Evolutionary conservation across 2,888 invertebrate species (phyloP).

Genomic region (Caenorhabditis macrosperma): DNA sequence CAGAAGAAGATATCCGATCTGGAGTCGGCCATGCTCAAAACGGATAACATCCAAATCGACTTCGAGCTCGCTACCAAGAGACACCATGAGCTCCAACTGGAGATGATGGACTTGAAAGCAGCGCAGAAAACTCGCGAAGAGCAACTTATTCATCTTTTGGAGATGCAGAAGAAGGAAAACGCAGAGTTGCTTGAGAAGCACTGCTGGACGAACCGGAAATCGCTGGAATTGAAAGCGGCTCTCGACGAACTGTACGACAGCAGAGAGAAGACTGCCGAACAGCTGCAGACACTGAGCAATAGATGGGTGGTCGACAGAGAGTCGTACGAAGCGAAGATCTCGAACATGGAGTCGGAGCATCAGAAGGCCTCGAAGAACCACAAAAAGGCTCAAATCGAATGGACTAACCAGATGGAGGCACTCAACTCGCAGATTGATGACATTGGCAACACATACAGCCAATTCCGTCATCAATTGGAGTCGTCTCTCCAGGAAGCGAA

Average conservation of each 20-base stretch:
- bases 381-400: not conserved
- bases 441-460: not conserved
- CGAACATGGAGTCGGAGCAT: not conserved
- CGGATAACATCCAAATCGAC: not conserved
- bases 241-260: conserved; percentile 9
- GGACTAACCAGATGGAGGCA: not conserved
- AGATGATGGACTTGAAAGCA: no score
- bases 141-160: not conserved
- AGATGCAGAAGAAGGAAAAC: not conserved
- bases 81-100: no score
- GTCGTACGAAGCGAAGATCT: not conserved
- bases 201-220: not conserved
- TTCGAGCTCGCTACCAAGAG: not conserved
- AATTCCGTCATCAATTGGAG: not conserved
- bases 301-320: not conserved
- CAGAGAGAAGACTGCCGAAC: not conserved
- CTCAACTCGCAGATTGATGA: not conserved
- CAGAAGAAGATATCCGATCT: not conserved
- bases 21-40: not conserved
- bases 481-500: not conserved
- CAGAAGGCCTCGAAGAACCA: not conserved
- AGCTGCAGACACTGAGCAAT: not conserved
- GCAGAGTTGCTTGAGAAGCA: not conserved
- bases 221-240: not conserved
- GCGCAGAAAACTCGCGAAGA: not conserved